Evolutionary conservation across 2,797 vertebrate genomes (phyloP).

Genomic region (Poecilia picta): DNA sequence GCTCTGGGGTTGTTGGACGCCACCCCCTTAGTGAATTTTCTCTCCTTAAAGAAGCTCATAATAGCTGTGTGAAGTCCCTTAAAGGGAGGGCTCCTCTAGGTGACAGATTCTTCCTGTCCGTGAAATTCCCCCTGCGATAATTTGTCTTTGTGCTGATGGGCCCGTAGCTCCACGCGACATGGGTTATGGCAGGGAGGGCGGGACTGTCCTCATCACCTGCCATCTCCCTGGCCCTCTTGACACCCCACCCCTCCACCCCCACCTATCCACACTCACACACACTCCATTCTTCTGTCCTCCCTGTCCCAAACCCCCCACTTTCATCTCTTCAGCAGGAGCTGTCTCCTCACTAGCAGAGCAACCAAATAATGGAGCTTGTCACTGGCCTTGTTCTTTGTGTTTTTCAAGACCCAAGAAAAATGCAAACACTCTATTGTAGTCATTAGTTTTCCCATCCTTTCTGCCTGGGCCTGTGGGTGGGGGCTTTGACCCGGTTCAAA

Average conservation of each 20-base stretch:
- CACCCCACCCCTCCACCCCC: constrained; percentile 75
- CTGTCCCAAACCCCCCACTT: constrained; percentile 74
- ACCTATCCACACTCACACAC: constrained; percentile 67
- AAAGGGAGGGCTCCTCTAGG: constrained; percentile 81
- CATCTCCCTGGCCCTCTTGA: constrained; percentile 92
- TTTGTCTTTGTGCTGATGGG: constrained; percentile 95
- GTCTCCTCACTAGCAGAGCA: constrained; percentile 90
- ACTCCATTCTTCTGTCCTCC: constrained; percentile 71
- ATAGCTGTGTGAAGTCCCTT: constrained; percentile 79
- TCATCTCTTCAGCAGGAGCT: constrained; percentile 91
- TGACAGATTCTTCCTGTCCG: constrained; percentile 86
- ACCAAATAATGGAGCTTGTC: constrained; percentile 99
- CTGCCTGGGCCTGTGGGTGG: constrained; percentile 83
- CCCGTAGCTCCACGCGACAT: constrained; percentile 85
- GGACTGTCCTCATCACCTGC: constrained; percentile 95
- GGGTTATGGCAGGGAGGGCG: constrained; percentile 84
- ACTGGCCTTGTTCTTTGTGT: constrained; percentile 97
- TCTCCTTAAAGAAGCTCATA: constrained; percentile 80
- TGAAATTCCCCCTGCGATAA: constrained; percentile 86
- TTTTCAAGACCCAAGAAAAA: constrained; percentile 89
- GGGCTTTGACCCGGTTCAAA: constrained; percentile 90
- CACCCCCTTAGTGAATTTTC: constrained; percentile 70
- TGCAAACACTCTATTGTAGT: constrained; percentile 97
- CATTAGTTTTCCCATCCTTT: constrained; percentile 98
- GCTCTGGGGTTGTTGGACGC: constrained; percentile 57